Evolutionary conservation across 2,888 invertebrate species (phyloP).

Genomic region (Myopa tessellatipennis): DNA sequence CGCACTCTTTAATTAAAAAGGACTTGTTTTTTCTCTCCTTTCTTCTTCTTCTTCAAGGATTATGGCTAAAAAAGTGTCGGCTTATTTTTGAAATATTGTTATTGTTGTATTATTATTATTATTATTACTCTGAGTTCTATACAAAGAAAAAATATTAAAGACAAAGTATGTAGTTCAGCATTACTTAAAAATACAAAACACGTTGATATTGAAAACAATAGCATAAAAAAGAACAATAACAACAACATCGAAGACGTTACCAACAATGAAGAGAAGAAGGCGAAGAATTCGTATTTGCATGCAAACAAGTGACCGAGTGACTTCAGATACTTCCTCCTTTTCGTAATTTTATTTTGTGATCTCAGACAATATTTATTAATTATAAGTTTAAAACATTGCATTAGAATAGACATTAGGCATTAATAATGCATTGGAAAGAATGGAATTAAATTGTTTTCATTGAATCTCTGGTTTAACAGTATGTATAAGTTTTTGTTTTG

Average conservation of each 20-base stretch:
- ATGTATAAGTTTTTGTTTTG: too few relatives aligned
- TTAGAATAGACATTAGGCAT: too few relatives aligned
- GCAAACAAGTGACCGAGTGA: too few relatives aligned
- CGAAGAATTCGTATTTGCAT: background rate
- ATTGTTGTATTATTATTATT: constrained; percentile 20
- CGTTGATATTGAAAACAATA: background rate
- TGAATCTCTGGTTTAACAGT: too few relatives aligned
- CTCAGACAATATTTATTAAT: too few relatives aligned
- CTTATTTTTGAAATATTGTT: constrained; percentile 31
- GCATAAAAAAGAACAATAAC: background rate
- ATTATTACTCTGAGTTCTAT: background rate
- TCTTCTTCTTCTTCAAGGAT: constrained; percentile 7
- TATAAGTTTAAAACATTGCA: too few relatives aligned
- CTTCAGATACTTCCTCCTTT: too few relatives aligned
- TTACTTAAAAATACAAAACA: background rate
- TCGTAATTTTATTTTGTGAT: too few relatives aligned
- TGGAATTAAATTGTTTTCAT: too few relatives aligned
- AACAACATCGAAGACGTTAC: background rate
- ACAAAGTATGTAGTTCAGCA: background rate
- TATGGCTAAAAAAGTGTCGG: constrained; percentile 24
- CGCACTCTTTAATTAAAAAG: constrained; percentile 33
- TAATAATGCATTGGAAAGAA: too few relatives aligned
- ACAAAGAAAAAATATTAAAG: background rate
- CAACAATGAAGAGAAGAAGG: background rate
- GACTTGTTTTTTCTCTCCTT: background rate